These are phyloP conservation scores for Rhopalosiphum padi DNA, from an alignment of 1,140 invertebrate genomes.

Conservation along the genomic window DNA sequence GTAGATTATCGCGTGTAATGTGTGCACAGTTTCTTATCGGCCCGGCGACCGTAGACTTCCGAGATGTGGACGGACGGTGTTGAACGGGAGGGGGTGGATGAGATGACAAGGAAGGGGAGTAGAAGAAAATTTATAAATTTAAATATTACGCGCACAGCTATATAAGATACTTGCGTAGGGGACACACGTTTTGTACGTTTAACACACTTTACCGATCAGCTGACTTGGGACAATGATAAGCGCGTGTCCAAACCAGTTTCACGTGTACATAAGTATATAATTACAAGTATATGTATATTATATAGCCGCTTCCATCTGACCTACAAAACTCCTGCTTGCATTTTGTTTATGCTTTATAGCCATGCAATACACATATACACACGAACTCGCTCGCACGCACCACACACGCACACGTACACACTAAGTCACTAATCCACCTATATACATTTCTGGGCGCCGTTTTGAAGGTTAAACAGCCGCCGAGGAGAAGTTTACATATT, in stretches of 20 bases:
- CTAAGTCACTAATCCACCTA: constrained; percentile 15
- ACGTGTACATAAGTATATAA: background rate
- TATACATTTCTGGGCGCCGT: constrained; percentile 22
- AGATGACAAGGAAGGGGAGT: background rate
- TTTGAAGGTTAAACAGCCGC: constrained; percentile 53
- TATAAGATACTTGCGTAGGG: background rate
- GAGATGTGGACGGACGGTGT: background rate
- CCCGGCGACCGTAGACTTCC: background rate
- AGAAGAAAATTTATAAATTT: constrained; percentile 9
- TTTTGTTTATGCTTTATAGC: constrained; percentile 2
- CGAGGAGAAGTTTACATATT: constrained; percentile 35
- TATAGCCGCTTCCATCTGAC: constrained; percentile 16
- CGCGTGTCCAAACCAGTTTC: constrained; percentile 35
- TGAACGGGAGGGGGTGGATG: background rate
- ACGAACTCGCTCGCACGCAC: background rate
- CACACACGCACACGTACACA: background rate
- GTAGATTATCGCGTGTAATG: background rate
- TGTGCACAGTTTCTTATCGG: background rate
- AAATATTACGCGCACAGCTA: background rate
- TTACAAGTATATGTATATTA: background rate
- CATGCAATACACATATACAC: background rate
- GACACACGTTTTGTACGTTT: background rate
- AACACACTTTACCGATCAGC: constrained; percentile 26
- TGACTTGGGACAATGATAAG: constrained; percentile 24
- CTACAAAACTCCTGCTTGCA: constrained; percentile 13